Conservation (phyloP, 2,888 invertebrate species). For the Lasius platythorax region DNA sequence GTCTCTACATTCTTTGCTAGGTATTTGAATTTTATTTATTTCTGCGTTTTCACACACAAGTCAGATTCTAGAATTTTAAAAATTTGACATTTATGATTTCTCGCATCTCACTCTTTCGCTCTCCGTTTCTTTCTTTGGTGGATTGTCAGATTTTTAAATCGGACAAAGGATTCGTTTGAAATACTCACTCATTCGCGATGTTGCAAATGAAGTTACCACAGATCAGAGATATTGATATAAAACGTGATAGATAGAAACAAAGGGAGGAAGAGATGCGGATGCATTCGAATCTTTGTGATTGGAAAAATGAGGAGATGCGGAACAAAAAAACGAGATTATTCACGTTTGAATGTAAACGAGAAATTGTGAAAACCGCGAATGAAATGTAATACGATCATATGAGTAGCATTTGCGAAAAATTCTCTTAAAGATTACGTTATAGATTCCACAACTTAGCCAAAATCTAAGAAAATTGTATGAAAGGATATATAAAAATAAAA, state of each 20-base stretch:
- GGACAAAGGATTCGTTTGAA: not conserved
- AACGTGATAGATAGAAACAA: constrained; percentile 64
- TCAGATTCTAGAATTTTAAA: not conserved
- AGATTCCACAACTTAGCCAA: not conserved
- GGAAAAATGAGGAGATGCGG: constrained; percentile 64
- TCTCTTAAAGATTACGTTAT: not conserved
- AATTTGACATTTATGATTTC: not conserved
- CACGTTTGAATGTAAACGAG: not conserved
- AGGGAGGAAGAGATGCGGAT: constrained; percentile 65
- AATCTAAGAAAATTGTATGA: not conserved
- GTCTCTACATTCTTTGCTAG: not conserved
- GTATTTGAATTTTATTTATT: not conserved
- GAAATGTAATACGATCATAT: not conserved
- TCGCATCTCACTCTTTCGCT: not conserved
- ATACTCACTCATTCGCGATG: not conserved
- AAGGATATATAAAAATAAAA: not conserved
- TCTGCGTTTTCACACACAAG: not conserved
- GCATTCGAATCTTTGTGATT: constrained; percentile 62
- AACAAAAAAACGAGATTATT: constrained; percentile 41
- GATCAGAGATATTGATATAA: constrained; percentile 66
- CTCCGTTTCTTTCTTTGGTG: not conserved
- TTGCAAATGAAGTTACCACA: constrained; percentile 45
- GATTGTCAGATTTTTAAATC: not conserved
- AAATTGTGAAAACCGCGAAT: not conserved
- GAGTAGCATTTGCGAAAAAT: not conserved